Evolutionary conservation across 2,113 vertebrate species (phyloP), one percentile per base, ranked within the genome.

Genomic region (Bettongia penicillata): DNA sequence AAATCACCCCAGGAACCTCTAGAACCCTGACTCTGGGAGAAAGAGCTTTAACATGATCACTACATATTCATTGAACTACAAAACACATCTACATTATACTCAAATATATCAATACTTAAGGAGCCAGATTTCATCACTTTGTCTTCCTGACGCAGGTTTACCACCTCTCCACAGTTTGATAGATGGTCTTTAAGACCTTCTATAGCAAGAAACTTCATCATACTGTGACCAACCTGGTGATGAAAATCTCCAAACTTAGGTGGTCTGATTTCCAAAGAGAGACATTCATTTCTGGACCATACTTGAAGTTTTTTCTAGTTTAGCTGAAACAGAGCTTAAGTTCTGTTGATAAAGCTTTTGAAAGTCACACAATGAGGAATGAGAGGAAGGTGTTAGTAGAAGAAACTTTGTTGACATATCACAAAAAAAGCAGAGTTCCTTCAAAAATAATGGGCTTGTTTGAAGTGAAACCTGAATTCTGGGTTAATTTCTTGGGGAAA

Each of bases 401-500:
- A 43, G 68, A 77, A 77, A 77, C 16, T 68, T 16, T 43, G 68
- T 91, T 93, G 50, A 68, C 57, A 57, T 94, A 91, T 92, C 96
- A 93, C 49, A 84, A 52, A 95, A 95, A 90, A 95, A 95, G 93
- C 93, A 95, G 48, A 77, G 28, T n/a, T 50, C 51, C 97, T 97
- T 94, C 96, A 95, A 96, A 98, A 97, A 94, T 90, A 91, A 89
- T 16, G 93, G 89, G 25, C 89, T 93, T 89, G 26, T 96, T 97
- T 97, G 95, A 93, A 93, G 68, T 84, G 16, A 90, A 93, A 93
- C 95, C 90, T 94, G 96, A 96, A 92, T 92, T 47, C 52, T 93
- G 93, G 97, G 92, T 94, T 96, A 92, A 94, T 97, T 96, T 97
- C 94, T 96, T 94, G 31, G 53, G 77, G 92, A 94, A 96, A 96